Evolutionary conservation across 2,113 vertebrate genomes (phyloP).

Genomic region (Malurus melanocephalus): DNA sequence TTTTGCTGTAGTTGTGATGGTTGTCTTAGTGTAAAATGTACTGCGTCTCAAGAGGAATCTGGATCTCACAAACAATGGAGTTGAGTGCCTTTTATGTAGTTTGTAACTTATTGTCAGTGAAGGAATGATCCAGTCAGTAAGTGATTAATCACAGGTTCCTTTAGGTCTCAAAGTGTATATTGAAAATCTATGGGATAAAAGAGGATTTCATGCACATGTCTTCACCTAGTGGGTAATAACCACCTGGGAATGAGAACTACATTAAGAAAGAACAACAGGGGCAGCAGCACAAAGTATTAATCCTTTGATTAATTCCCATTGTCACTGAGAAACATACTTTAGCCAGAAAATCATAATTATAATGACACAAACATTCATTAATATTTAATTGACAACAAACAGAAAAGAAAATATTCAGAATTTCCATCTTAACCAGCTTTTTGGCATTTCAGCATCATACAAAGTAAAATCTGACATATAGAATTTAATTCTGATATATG

Average conservation of each 20-base stretch:
- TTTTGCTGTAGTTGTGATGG: background rate
- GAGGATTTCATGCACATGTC: conserved; percentile 23
- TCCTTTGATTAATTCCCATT: conserved; percentile 57
- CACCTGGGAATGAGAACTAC: conserved; percentile 21
- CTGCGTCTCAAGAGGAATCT: conserved; percentile 30
- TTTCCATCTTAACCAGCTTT: conserved; percentile 21
- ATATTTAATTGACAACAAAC: conserved; percentile 44
- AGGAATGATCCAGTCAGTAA: conserved; percentile 51
- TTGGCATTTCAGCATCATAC: conserved; percentile 7
- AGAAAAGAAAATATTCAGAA: background rate
- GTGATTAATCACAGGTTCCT: conserved; percentile 54
- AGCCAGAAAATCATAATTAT: conserved; percentile 51
- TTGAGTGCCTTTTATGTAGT: background rate
- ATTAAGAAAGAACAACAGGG: background rate
- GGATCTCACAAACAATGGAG: conserved; percentile 5
- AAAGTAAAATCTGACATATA: conserved; percentile 15
- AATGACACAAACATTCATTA: conserved; percentile 42
- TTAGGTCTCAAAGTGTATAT: conserved; percentile 1
- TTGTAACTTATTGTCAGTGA: conserved; percentile 44
- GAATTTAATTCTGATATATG: conserved; percentile 42
- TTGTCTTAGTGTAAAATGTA: background rate
- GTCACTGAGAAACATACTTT: conserved; percentile 32
- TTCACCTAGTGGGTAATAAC: conserved; percentile 7
- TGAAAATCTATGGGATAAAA: conserved; percentile 12
- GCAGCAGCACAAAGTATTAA: conserved; percentile 21